A percentile compares a stretch with the other conserved stretches of the same genome.
Evolutionary conservation across 2,888 invertebrate species (phyloP).

Genomic region (Monoplex corrugatus): DNA sequence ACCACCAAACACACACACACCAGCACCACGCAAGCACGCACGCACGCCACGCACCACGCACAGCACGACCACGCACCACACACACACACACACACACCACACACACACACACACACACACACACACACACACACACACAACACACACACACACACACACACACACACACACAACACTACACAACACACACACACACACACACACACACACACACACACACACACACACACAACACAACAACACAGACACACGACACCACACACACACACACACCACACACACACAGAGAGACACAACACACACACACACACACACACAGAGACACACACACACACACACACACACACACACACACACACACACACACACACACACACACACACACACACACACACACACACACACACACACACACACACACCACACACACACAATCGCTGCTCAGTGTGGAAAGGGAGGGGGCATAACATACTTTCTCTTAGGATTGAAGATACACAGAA

Average conservation of each 20-base stretch:
- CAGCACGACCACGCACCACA: not conserved
- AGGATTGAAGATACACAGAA: not conserved
- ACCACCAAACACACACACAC: too few relatives aligned
- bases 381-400: not conserved
- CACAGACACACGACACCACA: not conserved
- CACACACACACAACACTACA: too few relatives aligned
- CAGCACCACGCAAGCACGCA: not conserved
- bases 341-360: not conserved
- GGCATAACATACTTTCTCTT: not conserved
- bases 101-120: not conserved
- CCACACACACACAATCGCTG: conserved; percentile 3
- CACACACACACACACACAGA: not conserved
- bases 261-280: not conserved
- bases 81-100: not conserved
- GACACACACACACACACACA: not conserved
- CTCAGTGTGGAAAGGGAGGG: too few relatives aligned
- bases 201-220: not conserved
- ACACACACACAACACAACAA: not conserved
- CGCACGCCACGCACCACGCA: not conserved
- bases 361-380: not conserved
- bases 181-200: not conserved
- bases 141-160: not conserved
- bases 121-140: not conserved
- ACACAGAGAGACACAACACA: not conserved
- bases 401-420: not conserved